Evolutionary conservation across 2,888 invertebrate genomes (phyloP).

Genomic region (Acrobasis consociella): DNA sequence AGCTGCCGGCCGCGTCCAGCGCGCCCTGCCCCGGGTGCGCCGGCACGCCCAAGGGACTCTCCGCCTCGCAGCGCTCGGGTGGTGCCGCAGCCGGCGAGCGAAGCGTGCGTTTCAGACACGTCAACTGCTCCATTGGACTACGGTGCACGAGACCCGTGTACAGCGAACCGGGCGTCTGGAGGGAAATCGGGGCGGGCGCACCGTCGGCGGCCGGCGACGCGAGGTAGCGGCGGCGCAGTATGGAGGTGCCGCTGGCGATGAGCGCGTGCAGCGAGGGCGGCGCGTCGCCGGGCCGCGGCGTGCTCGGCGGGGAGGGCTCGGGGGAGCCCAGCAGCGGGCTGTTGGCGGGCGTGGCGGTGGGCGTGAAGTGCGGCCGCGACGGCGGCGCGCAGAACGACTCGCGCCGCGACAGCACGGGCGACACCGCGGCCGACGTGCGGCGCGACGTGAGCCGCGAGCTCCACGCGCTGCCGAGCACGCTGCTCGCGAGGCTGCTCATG

Average conservation of each 20-base stretch:
- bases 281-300: constrained; percentile 86
- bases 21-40: constrained; percentile 84
- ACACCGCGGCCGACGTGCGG: constrained; percentile 75
- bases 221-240: constrained; percentile 76
- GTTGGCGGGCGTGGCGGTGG: constrained; percentile 94
- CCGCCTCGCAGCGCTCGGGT: constrained; percentile 47
- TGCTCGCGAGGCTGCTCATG: constrained; percentile 78
- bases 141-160: constrained; percentile 84
- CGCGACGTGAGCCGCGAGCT: constrained; percentile 85
- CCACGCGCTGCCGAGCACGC: constrained; percentile 83
- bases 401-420: constrained; percentile 86
- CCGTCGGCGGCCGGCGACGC: constrained; percentile 83
- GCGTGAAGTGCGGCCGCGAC: constrained; percentile 88
- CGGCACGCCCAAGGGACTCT: constrained; percentile 80
- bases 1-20: constrained; percentile 60
- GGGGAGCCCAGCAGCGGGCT: constrained; percentile 88
- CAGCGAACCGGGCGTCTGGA: constrained; percentile 83
- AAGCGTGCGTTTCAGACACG: constrained; percentile 85
- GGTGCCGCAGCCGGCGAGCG: constrained; percentile 69
- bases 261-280: constrained; percentile 79
- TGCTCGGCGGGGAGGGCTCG: constrained; percentile 74
- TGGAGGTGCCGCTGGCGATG: constrained; percentile 76
- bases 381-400: constrained; percentile 90
- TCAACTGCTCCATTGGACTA: constrained; percentile 91
- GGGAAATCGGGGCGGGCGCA: constrained; percentile 84